phyloP scores from a whole-genome alignment of 2,113 vertebrate species.

The Carassius gibelio region DNA sequence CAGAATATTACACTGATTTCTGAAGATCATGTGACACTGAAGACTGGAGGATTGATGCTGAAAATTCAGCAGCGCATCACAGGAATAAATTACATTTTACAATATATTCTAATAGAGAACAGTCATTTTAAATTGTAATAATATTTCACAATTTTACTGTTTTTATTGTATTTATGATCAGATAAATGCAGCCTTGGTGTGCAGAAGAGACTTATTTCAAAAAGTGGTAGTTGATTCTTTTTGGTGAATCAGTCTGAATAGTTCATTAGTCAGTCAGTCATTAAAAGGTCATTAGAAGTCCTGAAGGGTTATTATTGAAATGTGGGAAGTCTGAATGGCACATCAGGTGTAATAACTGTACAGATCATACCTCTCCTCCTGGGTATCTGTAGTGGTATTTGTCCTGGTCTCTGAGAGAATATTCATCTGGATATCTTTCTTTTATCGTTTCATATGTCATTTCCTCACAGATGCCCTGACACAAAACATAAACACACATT shows the following conservation, averaged over 20 bases:
- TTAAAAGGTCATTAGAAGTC: neutral
- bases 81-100: neutral
- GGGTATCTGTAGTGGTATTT: constrained; percentile 96
- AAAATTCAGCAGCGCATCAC: neutral
- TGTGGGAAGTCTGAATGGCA: too few relatives aligned
- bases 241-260: too few relatives aligned
- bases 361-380: constrained; percentile 84
- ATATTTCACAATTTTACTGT: too few relatives aligned
- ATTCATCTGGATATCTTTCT: constrained; percentile 87
- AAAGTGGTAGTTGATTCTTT: too few relatives aligned
- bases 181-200: too few relatives aligned
- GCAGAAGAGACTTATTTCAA: too few relatives aligned
- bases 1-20: neutral
- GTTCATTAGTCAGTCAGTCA: too few relatives aligned
- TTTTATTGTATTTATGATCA: too few relatives aligned
- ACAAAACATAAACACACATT: neutral
- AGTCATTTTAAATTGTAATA: too few relatives aligned
- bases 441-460: constrained; percentile 91
- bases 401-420: constrained; percentile 89
- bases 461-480: constrained; percentile 94
- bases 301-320: too few relatives aligned
- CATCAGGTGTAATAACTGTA: neutral
- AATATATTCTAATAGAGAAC: neutral
- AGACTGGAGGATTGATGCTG: neutral
- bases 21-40: neutral